These are phyloP conservation scores for Dicranocentrus wangi DNA, from an alignment of 2,888 invertebrate genomes.

Conservation along the genomic window DNA sequence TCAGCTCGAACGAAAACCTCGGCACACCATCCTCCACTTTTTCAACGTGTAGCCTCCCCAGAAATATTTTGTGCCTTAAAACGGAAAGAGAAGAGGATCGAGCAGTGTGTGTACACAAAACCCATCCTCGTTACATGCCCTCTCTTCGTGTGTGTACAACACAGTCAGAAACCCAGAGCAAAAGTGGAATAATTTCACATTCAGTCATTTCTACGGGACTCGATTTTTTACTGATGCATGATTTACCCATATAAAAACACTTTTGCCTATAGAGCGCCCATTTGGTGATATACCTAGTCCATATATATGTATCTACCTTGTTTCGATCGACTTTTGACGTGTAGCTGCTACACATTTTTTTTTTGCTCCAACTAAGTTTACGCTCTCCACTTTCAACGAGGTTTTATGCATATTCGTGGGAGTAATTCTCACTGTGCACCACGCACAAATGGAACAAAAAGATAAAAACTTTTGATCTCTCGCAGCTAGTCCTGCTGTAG, in stretches of 20 bases:
- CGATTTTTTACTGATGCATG: constrained; percentile 34
- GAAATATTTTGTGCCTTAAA: background rate
- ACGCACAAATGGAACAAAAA: constrained; percentile 51
- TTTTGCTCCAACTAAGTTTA: too few species aligned
- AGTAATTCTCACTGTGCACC: constrained; percentile 58
- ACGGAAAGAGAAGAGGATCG: too few species aligned
- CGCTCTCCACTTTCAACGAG: too few species aligned
- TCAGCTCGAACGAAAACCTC: constrained; percentile 31
- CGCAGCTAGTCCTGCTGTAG: background rate
- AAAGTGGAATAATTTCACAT: constrained; percentile 18
- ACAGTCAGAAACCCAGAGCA: constrained; percentile 36
- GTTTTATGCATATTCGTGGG: constrained; percentile 47
- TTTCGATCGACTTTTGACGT: too few species aligned
- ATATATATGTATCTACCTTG: too few species aligned
- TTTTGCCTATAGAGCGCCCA: too few species aligned
- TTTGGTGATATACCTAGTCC: background rate
- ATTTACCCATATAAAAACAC: constrained; percentile 28
- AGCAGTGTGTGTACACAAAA: too few species aligned
- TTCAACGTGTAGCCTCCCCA: background rate
- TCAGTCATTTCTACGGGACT: constrained; percentile 16
- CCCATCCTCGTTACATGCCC: background rate
- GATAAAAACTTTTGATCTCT: constrained; percentile 51
- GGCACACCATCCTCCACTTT: too few species aligned
- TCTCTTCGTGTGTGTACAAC: background rate
- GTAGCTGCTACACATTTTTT: too few species aligned